Evolutionary conservation across 2,113 vertebrate genomes (phyloP), one percentile per base, ranked within the genome.

Genomic region (Podarcis muralis): DNA sequence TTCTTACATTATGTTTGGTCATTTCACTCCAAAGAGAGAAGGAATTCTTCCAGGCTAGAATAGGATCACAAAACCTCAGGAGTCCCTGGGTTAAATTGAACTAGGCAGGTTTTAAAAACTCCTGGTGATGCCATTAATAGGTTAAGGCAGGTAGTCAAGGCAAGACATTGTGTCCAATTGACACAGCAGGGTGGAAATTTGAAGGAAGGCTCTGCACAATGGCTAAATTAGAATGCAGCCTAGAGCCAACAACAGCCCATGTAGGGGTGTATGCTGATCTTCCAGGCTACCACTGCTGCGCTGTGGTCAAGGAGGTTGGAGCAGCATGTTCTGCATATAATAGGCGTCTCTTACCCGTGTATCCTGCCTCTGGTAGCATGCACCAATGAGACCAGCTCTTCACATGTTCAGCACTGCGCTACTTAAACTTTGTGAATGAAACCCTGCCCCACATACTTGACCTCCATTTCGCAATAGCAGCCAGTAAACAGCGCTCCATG

Each of bases 21-120:
- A 66, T 93, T 90, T 93, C 37, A 83, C 32, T 57, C 89, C 27
- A 84, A 93, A 92, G 76, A 84, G 62, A 78, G n/a, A 88, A 88
- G 81, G 23, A 32, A 88, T 87, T 76, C 84, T 91, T 40, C 43
- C 20, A n/a, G 35, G 40, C 37, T 79, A 53, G 20, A 0, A 1
- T 83, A 15, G 88, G 85, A 69, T 71, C 75, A 86, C 77, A 93
- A 87, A 59, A 87, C 37, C 22, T 82, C 74, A 88, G 68, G 68
- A 11, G 7, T 48, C 25, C 53, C 9, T 88, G 77, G 13, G 37
- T 85, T 80, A 69, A 88, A 88, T 35, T 77, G 78, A 75, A 88
- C 53, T 1, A 85, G 68, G 59, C 68, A 23, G 43, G 32, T 84
- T 87, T 81, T 66, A 12, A 81, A 93, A 87, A 62, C 30, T 71